Evolutionary conservation across 1,140 invertebrate species (phyloP), one percentile per base, ranked within the genome.

Genomic region (Hyles vespertilio): DNA sequence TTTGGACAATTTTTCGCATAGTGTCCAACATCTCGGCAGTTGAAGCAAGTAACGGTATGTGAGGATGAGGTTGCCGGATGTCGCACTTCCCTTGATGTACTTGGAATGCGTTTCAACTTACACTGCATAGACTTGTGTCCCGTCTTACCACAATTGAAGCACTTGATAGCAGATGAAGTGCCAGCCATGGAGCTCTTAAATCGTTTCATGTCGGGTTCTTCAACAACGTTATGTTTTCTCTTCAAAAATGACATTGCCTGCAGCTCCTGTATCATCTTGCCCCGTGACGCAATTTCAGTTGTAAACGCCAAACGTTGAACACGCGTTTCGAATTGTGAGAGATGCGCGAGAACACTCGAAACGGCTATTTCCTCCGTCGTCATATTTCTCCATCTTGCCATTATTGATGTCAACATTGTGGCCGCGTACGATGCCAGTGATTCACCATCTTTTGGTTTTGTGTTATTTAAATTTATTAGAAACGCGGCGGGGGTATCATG

Each of bases 401-500:
- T 58, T 36, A 59, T 56, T 3, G 59, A 43, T 10, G 43, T 60
- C 44, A 66, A 8, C 3, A 61, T 6, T 9, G 43, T 32, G 36
- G 11, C 40, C 10, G 59, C 59, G 45, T 65, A 69, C 9, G 59
- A 46, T 8, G 60, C 43, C 5, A 61, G 12, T 10, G 11, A 52
- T 34, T 69, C 63, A 7, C 33, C 49, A 44, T 66, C 56, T 34
- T 44, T 61, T 43, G 63, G 59, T 5, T 48, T 52, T 3, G 32
- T 54, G 43, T 52, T 57, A 5, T 43, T 9, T 10, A 69, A 22
- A 9, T 53, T 59, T 0, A 61, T 56, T 0, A 67, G 51, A 5
- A 49, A 61, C 40, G 58, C 67, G 11, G 71, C 67, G 47, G 65
- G 45, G 32, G 69, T 76, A 58, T 78, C 70, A 8, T 51, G 10